phyloP scores from a whole-genome alignment of 2,113 vertebrate genomes.

The Tyrannus savana region DNA sequence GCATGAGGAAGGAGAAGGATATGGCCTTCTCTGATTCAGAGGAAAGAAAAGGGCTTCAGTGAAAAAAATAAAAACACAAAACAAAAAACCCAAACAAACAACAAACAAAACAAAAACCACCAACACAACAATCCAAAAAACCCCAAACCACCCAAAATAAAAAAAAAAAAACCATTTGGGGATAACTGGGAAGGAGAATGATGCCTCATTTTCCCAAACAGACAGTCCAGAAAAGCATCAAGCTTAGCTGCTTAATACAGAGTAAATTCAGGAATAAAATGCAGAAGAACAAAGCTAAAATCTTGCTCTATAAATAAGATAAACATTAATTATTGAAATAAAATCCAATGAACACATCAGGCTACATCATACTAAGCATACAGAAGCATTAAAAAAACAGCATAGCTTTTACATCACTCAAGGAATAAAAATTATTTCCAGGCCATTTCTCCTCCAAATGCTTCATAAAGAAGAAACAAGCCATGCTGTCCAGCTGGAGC shows the following conservation, averaged over 20 bases:
- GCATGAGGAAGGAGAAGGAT: background rate
- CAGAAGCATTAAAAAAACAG: background rate
- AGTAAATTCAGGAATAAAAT: background rate
- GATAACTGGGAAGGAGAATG: background rate
- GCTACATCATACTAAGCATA: background rate
- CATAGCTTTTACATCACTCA: background rate
- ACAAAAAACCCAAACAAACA: too few species aligned
- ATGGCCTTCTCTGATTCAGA: background rate
- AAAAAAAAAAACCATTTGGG: background rate
- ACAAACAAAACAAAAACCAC: too few species aligned
- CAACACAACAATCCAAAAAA: background rate
- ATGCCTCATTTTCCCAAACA: background rate
- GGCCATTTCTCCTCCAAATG: background rate
- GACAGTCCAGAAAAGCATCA: background rate
- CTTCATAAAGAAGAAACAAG: background rate
- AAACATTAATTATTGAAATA: background rate
- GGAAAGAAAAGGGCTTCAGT: background rate
- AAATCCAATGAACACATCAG: background rate
- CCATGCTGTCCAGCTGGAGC: background rate
- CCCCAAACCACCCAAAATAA: background rate
- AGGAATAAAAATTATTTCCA: background rate
- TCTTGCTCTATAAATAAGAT: background rate
- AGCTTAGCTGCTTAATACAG: background rate
- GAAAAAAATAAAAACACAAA: background rate
- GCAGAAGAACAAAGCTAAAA: background rate